phyloP scores from a whole-genome alignment of 2,113 vertebrate genomes.

The Glareola pratincola region DNA sequence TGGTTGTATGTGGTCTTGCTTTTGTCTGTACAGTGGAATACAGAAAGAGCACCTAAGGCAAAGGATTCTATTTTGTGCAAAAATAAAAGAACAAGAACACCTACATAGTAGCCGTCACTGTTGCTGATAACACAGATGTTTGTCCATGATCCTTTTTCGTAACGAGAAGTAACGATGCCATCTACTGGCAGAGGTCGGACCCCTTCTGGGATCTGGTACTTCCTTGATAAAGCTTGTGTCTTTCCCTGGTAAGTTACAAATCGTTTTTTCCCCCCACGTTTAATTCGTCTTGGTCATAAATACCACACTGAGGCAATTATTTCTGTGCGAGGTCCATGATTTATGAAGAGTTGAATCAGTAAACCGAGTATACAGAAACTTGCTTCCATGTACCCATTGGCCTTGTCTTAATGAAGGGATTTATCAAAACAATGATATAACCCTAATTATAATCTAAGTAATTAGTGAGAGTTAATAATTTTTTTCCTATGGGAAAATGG shows the following conservation, averaged over 20 bases:
- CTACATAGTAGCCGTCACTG: neutral
- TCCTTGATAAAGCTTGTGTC: neutral
- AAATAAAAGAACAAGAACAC: neutral
- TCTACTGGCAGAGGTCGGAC: constrained; percentile 10
- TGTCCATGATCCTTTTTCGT: neutral
- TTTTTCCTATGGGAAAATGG: neutral
- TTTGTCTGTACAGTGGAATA: neutral
- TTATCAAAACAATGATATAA: neutral
- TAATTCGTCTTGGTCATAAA: neutral
- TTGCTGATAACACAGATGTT: neutral
- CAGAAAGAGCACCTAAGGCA: neutral
- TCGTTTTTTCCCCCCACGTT: accelerated
- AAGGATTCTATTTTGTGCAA: neutral
- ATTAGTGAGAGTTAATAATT: neutral
- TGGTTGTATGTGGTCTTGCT: neutral
- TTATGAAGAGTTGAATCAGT: neutral
- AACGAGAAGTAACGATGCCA: constrained; percentile 25
- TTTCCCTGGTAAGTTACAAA: neutral
- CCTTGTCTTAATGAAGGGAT: neutral
- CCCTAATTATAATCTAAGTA: neutral
- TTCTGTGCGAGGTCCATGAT: neutral
- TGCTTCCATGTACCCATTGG: neutral
- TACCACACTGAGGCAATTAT: neutral
- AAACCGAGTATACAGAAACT: neutral
- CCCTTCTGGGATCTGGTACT: neutral